Base-by-base conservation (phyloP, 2,797 vertebrate genomes). In the Argentina silus region DNA sequence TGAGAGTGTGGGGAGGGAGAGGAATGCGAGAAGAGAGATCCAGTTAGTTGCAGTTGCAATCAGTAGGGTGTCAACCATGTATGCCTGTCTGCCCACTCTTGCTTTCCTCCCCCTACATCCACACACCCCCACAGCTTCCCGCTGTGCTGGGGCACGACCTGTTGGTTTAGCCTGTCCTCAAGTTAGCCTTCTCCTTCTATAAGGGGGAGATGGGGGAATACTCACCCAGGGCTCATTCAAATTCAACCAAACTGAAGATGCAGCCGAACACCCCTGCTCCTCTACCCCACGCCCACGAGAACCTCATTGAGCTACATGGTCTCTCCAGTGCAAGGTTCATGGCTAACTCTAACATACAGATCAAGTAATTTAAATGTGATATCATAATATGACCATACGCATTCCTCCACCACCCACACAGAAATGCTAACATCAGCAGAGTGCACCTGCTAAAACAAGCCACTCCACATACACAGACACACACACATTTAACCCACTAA, bases 181-280 rank as follows among this genome's bases (percentile, higher is more conserved):
- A 10, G 8, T 50, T 36, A 7, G 14, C 68, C 17, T 62, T 43
- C 15, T 45, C 43, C 27, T 60, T 53, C 45, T 64, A 51, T 55
- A 55, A 72, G 42, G 19, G 1, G 21, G 9, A 17, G 15, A 11
- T 17, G 43, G 56, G 17, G n/a, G 9, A 19, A 12, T 14, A 47
- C 59, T 63, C 66, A 43, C 75, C 27, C 48, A n/a, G n/a, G 27
- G 43, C 27, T 42, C 45, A 72, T 45, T 65, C 14, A 55, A 56
- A 72, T 65, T 45, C 68, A 67, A 21, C 7, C 60, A 45, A 57
- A 47, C 45, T 36, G 3, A 75, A 60, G 27, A 69, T 59, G 68
- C 42, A 69, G 17, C 51, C 19, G 50, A 8, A 12, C 51, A 7
- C 61, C 8, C 36, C 42, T 44, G 45, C 60, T 51, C 11, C 19